A percentile compares a stretch with the other conserved stretches of the same genome.
Conservation (phyloP, 2,797 vertebrate genomes). For the Falco berigora region DNA sequence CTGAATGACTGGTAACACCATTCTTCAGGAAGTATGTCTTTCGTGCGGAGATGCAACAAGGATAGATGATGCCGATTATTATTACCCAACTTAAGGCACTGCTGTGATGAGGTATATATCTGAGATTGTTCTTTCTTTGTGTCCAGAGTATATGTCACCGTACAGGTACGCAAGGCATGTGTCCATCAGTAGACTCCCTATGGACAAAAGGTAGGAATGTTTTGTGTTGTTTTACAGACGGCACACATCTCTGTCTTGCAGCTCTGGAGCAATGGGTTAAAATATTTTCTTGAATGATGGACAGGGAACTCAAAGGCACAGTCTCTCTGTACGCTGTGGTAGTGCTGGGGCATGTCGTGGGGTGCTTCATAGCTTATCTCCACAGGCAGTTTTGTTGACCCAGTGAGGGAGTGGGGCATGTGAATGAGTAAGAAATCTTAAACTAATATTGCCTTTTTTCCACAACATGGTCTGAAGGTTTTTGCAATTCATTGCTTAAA, state of each 20-base stretch:
- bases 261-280: neutral
- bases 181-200: neutral
- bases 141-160: too few relatives aligned
- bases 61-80: neutral
- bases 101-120: neutral
- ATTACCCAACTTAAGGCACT: neutral
- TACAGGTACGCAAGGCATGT: neutral
- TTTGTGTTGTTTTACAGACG: neutral
- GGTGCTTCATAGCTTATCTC: neutral
- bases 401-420: neutral
- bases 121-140: neutral
- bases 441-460: neutral
- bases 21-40: neutral
- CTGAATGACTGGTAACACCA: neutral
- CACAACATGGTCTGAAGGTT: neutral
- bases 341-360: accelerated
- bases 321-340: neutral
- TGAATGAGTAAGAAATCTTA: neutral
- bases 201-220: neutral
- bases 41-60: neutral
- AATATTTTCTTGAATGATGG: neutral
- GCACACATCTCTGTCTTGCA: neutral
- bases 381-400: neutral
- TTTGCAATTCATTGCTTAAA: neutral
- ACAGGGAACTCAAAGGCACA: neutral